Evolutionary conservation across 37 sponge, comb jelly and placozoan species (phyloP), one percentile per base, ranked within the genome.

Genomic region (Hormiphora californensis): DNA sequence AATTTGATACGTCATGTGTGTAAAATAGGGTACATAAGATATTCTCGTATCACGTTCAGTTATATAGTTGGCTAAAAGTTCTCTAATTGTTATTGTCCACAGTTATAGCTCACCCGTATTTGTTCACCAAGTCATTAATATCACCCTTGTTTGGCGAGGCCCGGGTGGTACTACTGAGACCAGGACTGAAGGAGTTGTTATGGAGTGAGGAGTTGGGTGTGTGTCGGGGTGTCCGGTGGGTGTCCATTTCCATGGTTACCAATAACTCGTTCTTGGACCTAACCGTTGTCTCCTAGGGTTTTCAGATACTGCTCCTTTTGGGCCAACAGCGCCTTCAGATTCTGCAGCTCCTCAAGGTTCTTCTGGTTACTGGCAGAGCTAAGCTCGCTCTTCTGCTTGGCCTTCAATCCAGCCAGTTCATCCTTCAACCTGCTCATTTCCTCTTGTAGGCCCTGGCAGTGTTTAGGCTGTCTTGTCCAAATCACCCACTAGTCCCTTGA

Each of bases 331-430:
- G 81, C 81, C 25, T 73, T 73, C 2, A 73, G 46, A 30, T 73
- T 73, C 46, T 73, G 81, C 27, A 73, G 5, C 25, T 73, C 81
- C 22, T 73, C 81, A 19, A 23, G 46, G 46, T 8, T 73, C 27
- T 73, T 73, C 81, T 32, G 32, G 81, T 73, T 73, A 36, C 35
- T 33, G 36, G 17, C 17, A 1, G 81, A 73, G 41, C 81, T 41
- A n/a, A 73, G 40, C 81, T 73, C 81, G 35, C 81, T 73, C 81
- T 73, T 73, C 81, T 73, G 81, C 38, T 73, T 73, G 1, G 81
- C 81, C 25, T 73, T 73, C 2, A 73, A 43, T 1, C 38, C 38
- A 9, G 81, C 81, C 81, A 73, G 35, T 17, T 73, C 81, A 30
- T 73, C 81, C 46, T 73, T 73, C 27, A 73, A 46, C 12, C 43